Evolutionary conservation across 1,140 invertebrate species (phyloP), one percentile per base, ranked within the genome.

Genomic region (Andrena cerasifolii): DNA sequence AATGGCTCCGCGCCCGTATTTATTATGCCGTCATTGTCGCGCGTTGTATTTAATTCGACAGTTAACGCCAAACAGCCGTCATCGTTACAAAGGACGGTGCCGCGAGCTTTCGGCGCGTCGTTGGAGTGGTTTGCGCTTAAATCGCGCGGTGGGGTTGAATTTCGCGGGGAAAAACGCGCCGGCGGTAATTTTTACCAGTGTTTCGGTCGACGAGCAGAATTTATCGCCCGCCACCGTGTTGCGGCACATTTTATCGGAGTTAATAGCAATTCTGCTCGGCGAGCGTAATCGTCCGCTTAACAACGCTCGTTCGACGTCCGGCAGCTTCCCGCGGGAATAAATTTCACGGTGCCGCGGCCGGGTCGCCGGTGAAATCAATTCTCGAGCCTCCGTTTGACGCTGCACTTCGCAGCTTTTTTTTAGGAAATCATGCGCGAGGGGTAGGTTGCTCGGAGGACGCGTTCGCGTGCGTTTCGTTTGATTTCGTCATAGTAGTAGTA

Each of bases 351-450:
- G n/a, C 10, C 33, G 16, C 45, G 8, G 8, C 26, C 4, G 28
- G 2, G 45, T 21, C 14, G n/a, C 7, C 26, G 26, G 45, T 66
- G 18, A 51, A 66, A 66, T 66, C 63, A 66, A 66, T 66, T 66
- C 28, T 31, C 45, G 26, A 40, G 36, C 36, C n/a, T n/a, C n/a
- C n/a, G n/a, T n/a, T n/a, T n/a, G n/a, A n/a, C n/a, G n/a, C n/a
- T n/a, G n/a, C n/a, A n/a, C n/a, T n/a, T n/a, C n/a, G n/a, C n/a
- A n/a, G n/a, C n/a, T n/a, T n/a, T n/a, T n/a, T n/a, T n/a, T n/a
- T n/a, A n/a, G n/a, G n/a, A n/a, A n/a, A n/a, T n/a, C n/a, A n/a
- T n/a, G n/a, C n/a, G n/a, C n/a, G n/a, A n/a, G n/a, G n/a, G n/a
- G n/a, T n/a, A n/a, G n/a, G n/a, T n/a, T n/a, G n/a, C n/a, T n/a